Evolutionary conservation across 2,113 vertebrate species (phyloP).

Genomic region (Vanacampus margaritifer): DNA sequence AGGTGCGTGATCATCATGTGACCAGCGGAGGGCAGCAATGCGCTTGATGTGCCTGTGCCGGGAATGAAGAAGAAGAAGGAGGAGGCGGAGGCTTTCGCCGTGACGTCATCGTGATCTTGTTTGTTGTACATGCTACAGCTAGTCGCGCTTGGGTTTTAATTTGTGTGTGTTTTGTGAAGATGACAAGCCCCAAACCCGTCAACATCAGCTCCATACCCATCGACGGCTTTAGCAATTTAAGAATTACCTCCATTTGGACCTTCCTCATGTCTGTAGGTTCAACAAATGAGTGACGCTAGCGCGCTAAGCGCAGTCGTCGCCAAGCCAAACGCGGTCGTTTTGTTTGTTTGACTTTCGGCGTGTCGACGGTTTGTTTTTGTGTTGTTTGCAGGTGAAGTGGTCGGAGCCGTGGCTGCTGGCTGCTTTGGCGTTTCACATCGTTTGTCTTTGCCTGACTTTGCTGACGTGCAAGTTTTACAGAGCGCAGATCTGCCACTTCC

Average conservation of each 20-base stretch:
- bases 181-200: constrained; percentile 57
- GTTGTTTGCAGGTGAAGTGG: constrained; percentile 81
- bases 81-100: too few relatives aligned
- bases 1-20: too few relatives aligned
- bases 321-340: too few relatives aligned
- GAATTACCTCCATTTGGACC: constrained; percentile 74
- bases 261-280: constrained; percentile 74
- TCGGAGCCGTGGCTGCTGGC: constrained; percentile 88
- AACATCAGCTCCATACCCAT: constrained; percentile 69
- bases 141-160: neutral
- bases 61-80: too few relatives aligned
- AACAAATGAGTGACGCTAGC: neutral
- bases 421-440: constrained; percentile 77
- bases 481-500: constrained; percentile 85
- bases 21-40: too few relatives aligned
- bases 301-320: neutral
- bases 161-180: constrained; percentile 13
- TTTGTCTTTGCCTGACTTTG: constrained; percentile 80
- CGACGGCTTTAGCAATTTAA: constrained; percentile 71
- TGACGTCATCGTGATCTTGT: neutral
- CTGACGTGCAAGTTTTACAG: constrained; percentile 77
- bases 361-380: neutral
- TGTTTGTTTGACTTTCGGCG: too few relatives aligned
- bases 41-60: too few relatives aligned
- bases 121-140: constrained; percentile 23